A percentile compares a stretch with the other conserved stretches of the same genome.
Conservation (phyloP, 1,140 invertebrate genomes). For the Choristoneura fumiferana region DNA sequence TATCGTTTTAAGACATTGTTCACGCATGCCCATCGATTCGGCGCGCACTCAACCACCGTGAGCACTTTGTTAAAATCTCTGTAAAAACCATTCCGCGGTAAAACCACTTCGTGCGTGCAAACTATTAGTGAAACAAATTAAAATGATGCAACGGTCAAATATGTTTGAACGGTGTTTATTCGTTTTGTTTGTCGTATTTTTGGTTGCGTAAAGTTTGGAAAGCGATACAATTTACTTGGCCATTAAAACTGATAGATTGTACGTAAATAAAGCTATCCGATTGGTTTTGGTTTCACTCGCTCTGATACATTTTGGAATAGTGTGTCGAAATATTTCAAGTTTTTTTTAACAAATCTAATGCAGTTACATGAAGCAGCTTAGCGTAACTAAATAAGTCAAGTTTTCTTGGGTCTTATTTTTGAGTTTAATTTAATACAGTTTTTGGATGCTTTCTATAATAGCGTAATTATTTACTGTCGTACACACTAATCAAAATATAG, state of each 20-base stretch:
- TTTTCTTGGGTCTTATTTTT: no score
- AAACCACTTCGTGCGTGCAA: slow-evolving; percentile 13
- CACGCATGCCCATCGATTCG: not conserved
- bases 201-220: not conserved
- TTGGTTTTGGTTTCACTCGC: not conserved
- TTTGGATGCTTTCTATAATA: no score
- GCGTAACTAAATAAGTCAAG: no score
- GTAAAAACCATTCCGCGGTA: not conserved
- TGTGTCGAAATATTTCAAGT: no score
- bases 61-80: not conserved
- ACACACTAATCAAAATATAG: no score
- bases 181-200: slow-evolving; percentile 9
- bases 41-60: not conserved
- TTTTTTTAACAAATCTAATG: no score
- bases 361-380: no score
- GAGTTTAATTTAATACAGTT: no score
- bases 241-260: not conserved
- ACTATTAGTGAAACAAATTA: not conserved
- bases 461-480: no score
- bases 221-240: slow-evolving; percentile 5
- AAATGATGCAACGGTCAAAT: slow-evolving; percentile 13
- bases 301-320: no score
- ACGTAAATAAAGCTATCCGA: not conserved
- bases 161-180: not conserved
- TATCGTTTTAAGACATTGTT: not conserved